Percentiles rank a stretch among this genome's conserved stretches.
These are phyloP conservation scores for Channa striata DNA, from an alignment of 2,797 vertebrate species.

Conservation along the genomic window DNA sequence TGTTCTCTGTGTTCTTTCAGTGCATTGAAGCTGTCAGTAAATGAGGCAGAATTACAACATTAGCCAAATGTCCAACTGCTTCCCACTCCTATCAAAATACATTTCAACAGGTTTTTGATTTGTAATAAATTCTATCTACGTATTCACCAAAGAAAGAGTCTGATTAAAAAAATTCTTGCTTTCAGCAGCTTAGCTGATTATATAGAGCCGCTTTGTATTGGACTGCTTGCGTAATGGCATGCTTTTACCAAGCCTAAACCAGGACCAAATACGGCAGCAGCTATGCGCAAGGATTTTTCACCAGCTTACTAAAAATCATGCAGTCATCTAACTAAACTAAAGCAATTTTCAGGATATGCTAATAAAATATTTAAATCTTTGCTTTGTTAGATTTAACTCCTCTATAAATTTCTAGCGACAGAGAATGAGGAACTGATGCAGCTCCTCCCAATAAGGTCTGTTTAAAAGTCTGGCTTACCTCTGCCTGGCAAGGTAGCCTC, in stretches of 20 bases:
- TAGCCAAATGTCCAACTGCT: not conserved
- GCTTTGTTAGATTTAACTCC: not conserved
- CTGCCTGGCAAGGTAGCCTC: constrained; percentile 86
- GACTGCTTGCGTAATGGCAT: constrained; percentile 64
- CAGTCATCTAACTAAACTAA: constrained; percentile 11
- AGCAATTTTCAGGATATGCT: constrained; percentile 32
- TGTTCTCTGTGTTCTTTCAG: constrained; percentile 85
- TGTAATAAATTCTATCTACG: not conserved
- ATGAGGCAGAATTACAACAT: constrained; percentile 23
- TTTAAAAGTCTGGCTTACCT: constrained; percentile 82
- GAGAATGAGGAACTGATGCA: not conserved
- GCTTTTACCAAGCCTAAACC: constrained; percentile 57
- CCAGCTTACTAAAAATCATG: constrained; percentile 35
- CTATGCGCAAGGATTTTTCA: constrained; percentile 58
- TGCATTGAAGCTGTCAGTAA: constrained; percentile 84
- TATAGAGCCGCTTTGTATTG: constrained; percentile 68
- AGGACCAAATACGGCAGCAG: constrained; percentile 51
- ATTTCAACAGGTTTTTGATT: constrained; percentile 2
- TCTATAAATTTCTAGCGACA: not conserved
- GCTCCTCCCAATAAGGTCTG: not conserved
- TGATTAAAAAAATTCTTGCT: constrained; percentile 31
- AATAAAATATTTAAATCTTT: constrained; percentile 2
- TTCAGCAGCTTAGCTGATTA: constrained; percentile 68
- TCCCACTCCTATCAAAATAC: not conserved
- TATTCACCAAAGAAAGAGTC: constrained; percentile 21